Conservation (phyloP, 2,113 vertebrate genomes). For the Seriola aureovittata region DNA sequence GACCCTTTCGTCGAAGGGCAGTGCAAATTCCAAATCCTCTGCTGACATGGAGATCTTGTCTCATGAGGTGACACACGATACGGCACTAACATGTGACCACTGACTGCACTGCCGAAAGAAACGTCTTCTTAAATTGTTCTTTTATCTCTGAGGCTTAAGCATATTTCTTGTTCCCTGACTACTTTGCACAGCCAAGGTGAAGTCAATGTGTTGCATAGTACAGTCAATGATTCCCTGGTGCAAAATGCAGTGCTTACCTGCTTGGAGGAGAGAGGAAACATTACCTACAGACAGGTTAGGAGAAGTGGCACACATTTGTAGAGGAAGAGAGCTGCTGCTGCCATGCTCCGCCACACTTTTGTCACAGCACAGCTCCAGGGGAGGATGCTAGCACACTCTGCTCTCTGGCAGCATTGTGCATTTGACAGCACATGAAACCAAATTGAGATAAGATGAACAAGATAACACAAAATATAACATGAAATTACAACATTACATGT, state of each 20-base stretch:
- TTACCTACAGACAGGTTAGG: neutral
- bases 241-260: neutral
- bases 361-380: neutral
- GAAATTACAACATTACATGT: neutral
- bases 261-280: neutral
- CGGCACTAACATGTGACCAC: neutral
- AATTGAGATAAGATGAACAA: neutral
- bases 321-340: neutral
- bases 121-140: neutral
- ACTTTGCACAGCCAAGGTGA: neutral
- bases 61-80: slow-evolving; percentile 2
- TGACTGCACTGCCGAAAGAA: neutral
- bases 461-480: neutral
- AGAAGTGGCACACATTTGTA: neutral
- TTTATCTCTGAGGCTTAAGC: neutral
- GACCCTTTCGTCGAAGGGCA: neutral
- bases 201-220: neutral
- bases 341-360: neutral
- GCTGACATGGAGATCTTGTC: neutral
- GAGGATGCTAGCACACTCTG: neutral
- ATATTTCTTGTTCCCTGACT: neutral
- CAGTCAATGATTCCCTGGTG: neutral
- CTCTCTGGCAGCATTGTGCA: neutral
- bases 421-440: neutral
- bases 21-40: neutral